Percentiles rank a stretch among this genome's conserved stretches.
These are phyloP conservation scores for Lagopus muta DNA, from an alignment of 2,113 vertebrate species.

Conservation along the genomic window DNA sequence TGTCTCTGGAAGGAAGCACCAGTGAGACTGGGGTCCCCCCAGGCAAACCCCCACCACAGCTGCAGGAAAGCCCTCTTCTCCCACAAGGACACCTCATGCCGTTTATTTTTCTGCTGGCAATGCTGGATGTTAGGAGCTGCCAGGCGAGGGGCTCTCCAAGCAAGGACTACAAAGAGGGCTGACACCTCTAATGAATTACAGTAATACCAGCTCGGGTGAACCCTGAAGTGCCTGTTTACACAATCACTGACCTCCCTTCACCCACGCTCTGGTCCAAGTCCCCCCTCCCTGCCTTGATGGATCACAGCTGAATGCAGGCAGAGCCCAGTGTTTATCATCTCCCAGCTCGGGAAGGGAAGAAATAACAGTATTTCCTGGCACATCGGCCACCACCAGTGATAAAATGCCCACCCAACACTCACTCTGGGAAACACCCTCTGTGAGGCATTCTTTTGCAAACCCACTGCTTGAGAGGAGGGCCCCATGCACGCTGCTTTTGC, in stretches of 20 bases:
- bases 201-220: slow-evolving; percentile 46
- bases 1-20: neutral
- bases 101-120: neutral
- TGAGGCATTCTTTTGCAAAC: rapidly evolving
- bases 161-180: slow-evolving; percentile 41
- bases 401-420: neutral
- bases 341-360: neutral
- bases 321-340: slow-evolving; percentile 36
- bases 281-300: slow-evolving; percentile 23
- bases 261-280: neutral
- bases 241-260: slow-evolving; percentile 62
- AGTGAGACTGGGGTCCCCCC: neutral
- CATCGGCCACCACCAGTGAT: neutral
- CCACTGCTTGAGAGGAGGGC: neutral
- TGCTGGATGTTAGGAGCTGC: neutral
- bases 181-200: slow-evolving; percentile 71
- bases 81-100: rapidly evolving
- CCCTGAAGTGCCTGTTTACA: slow-evolving; percentile 74
- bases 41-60: rapidly evolving
- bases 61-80: neutral
- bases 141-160: neutral
- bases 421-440: neutral
- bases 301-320: slow-evolving; percentile 66
- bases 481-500: rapidly evolving
- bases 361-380: neutral